These are phyloP conservation scores for Clivina fossor DNA, from an alignment of 2,888 invertebrate species.

Conservation along the genomic window DNA sequence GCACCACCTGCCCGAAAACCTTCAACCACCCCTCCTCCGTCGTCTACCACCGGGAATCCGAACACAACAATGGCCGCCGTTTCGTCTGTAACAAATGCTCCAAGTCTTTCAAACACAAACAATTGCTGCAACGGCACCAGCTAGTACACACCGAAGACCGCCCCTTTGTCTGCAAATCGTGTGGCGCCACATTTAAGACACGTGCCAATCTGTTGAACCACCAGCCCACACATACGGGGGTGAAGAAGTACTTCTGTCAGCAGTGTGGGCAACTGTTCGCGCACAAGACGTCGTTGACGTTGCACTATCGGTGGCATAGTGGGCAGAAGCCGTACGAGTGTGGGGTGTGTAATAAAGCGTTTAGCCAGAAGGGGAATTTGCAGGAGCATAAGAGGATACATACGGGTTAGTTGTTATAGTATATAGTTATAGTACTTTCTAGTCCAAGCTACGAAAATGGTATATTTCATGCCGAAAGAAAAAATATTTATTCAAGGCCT, in stretches of 20 bases:
- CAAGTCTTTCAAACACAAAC: slow-evolving; percentile 74
- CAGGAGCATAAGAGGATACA: slow-evolving; percentile 77
- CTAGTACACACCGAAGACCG: slow-evolving; percentile 73
- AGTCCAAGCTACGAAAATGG: too few species aligned
- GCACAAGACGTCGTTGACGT: slow-evolving; percentile 74
- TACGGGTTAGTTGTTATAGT: slow-evolving; percentile 51
- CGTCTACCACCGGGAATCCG: slow-evolving; percentile 72
- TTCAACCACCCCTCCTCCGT: slow-evolving; percentile 74
- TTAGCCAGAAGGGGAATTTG: slow-evolving; percentile 77
- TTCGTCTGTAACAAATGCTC: slow-evolving; percentile 76
- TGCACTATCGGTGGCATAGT: slow-evolving; percentile 72
- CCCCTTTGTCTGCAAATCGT: slow-evolving; percentile 64
- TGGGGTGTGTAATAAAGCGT: slow-evolving; percentile 69
- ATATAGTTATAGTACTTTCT: too few species aligned
- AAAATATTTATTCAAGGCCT: too few species aligned
- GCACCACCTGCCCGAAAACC: slow-evolving; percentile 69
- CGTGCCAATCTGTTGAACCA: slow-evolving; percentile 73
- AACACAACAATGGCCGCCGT: slow-evolving; percentile 65
- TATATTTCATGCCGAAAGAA: too few species aligned
- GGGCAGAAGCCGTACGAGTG: slow-evolving; percentile 71
- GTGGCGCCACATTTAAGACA: slow-evolving; percentile 67
- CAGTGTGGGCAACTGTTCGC: slow-evolving; percentile 74
- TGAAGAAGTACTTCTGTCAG: slow-evolving; percentile 62
- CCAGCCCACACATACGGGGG: slow-evolving; percentile 69
- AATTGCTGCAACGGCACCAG: slow-evolving; percentile 75